Evolutionary conservation across 2,888 invertebrate genomes (phyloP).

Genomic region (Stenurella melanura): DNA sequence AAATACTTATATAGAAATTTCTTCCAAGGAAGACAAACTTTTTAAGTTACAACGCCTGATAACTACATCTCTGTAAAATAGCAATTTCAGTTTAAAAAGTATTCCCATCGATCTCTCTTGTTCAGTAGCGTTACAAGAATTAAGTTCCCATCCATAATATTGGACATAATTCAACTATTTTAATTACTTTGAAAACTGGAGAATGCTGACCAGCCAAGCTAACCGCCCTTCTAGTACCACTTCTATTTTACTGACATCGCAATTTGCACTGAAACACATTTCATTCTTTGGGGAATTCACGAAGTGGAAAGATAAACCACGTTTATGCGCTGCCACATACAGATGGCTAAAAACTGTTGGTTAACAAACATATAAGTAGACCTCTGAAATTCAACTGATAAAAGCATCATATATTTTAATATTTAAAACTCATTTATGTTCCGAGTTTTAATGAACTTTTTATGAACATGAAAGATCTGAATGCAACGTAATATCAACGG

Average conservation of each 20-base stretch:
- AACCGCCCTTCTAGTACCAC: background rate
- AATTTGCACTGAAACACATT: conserved; percentile 36
- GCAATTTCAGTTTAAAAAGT: background rate
- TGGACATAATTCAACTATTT: conserved; percentile 20
- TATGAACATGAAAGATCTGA: background rate
- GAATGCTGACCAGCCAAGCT: conserved; percentile 28
- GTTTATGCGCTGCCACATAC: conserved; percentile 24
- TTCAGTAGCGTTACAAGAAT: no score
- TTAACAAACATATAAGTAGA: background rate
- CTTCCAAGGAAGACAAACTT: no score
- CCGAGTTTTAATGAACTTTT: background rate
- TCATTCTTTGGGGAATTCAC: conserved; percentile 24
- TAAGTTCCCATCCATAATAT: conserved; percentile 14
- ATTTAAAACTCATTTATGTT: background rate
- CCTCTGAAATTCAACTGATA: background rate
- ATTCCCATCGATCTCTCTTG: background rate
- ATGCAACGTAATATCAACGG: no score
- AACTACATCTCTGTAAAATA: background rate
- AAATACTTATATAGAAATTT: no score
- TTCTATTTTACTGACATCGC: conserved; percentile 28
- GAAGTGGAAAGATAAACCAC: conserved; percentile 28
- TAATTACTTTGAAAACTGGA: conserved; percentile 31
- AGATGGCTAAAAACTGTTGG: conserved; percentile 18
- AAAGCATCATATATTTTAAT: background rate
- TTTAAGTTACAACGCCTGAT: no score